Evolutionary conservation across 35 echinoderm and acorn worm species (phyloP).

Genomic region (Ptychodera flava): DNA sequence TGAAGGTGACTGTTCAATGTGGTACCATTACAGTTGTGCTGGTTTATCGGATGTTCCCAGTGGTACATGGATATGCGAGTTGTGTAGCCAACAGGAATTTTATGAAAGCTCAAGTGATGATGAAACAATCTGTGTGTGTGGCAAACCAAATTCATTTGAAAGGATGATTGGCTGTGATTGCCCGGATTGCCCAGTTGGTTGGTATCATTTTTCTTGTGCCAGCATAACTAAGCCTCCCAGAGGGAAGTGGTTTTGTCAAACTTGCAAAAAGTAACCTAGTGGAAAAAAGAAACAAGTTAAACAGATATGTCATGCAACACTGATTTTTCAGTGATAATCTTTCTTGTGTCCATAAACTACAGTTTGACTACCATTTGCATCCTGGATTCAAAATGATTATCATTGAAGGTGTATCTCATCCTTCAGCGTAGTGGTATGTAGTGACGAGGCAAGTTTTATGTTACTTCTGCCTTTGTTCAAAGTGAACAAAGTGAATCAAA

Average conservation of each 20-base stretch:
- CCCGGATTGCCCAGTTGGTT: slow-evolving; percentile 14
- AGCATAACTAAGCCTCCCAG: slow-evolving; percentile 16
- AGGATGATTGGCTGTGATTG: slow-evolving; percentile 33
- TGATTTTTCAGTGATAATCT: too few species aligned
- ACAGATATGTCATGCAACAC: background rate
- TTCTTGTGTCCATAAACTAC: too few species aligned
- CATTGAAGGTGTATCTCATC: too few species aligned
- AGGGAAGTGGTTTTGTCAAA: slow-evolving; percentile 24
- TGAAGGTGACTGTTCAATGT: too few species aligned
- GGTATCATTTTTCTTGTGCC: slow-evolving; percentile 31
- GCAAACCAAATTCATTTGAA: slow-evolving; percentile 30
- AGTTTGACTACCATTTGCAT: too few species aligned
- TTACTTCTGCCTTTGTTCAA: too few species aligned
- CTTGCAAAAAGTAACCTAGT: slow-evolving; percentile 15
- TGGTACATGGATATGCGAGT: background rate
- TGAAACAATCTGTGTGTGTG: slow-evolving; percentile 12
- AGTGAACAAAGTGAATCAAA: too few species aligned
- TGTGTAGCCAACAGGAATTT: background rate
- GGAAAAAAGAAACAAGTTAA: background rate
- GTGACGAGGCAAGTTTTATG: too few species aligned
- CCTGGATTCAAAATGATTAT: too few species aligned
- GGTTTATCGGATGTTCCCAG: background rate
- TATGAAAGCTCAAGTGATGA: slow-evolving; percentile 7
- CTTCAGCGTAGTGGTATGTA: too few species aligned
- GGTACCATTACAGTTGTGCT: background rate